Percentiles rank a stretch among this genome's conserved stretches.
Evolutionary conservation across 2,113 vertebrate species (phyloP).

Genomic region (Aepyceros melampus): DNA sequence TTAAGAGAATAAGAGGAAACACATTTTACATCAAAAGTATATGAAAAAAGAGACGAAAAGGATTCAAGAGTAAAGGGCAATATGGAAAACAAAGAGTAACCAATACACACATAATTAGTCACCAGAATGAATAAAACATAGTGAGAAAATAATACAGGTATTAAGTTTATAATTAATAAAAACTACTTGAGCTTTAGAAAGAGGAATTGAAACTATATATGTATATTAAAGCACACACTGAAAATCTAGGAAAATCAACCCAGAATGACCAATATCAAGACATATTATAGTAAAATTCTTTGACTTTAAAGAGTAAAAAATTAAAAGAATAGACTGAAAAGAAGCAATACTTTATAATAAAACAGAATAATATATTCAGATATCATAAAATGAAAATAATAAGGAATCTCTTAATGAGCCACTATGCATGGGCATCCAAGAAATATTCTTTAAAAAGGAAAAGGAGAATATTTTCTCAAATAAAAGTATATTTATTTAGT

Average conservation of each 20-base stretch:
- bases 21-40: neutral
- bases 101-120: neutral
- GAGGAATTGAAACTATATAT: neutral
- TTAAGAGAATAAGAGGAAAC: neutral
- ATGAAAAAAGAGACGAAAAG: neutral
- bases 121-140: neutral
- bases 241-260: neutral
- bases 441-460: constrained; percentile 49
- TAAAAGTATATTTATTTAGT: neutral
- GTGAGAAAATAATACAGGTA: neutral
- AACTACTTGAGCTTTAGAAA: neutral
- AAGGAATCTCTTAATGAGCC: neutral
- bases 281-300: neutral
- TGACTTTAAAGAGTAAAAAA: neutral
- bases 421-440: neutral
- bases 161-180: neutral
- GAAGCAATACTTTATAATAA: neutral
- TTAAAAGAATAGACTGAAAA: neutral
- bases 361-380: neutral
- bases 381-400: neutral
- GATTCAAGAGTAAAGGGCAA: neutral
- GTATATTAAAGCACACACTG: neutral
- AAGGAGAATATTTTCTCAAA: constrained; percentile 53
- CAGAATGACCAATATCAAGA: neutral
- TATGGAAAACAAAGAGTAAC: neutral